Percentiles rank a stretch among this genome's conserved stretches.
Evolutionary conservation across 2,113 vertebrate genomes (phyloP).

Genomic region (Pluvialis apricaria): DNA sequence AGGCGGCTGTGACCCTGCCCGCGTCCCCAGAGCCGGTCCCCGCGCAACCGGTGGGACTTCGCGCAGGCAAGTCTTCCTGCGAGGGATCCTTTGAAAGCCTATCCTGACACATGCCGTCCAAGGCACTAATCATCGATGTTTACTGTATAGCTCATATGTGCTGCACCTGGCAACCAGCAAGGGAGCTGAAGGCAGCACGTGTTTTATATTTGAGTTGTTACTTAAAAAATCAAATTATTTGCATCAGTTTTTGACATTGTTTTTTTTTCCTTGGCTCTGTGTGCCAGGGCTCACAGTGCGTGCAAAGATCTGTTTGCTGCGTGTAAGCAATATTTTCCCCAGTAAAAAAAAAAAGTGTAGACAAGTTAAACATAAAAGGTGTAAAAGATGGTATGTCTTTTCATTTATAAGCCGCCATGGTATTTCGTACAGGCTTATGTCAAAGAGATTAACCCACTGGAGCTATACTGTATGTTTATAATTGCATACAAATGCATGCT

Average conservation of each 20-base stretch:
- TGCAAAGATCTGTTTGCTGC: constrained; percentile 64
- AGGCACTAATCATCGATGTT: constrained; percentile 63
- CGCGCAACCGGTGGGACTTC: not conserved
- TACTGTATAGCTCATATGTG: constrained; percentile 59
- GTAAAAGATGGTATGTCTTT: constrained; percentile 58
- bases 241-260: constrained; percentile 67
- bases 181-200: constrained; percentile 64
- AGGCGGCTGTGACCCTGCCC: not conserved
- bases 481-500: constrained; percentile 60
- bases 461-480: constrained; percentile 34
- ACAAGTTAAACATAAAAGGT: constrained; percentile 66
- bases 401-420: not conserved
- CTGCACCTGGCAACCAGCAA: constrained; percentile 60
- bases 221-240: constrained; percentile 66
- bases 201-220: constrained; percentile 65
- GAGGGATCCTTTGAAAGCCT: not conserved
- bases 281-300: constrained; percentile 57
- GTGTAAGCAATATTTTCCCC: constrained; percentile 57
- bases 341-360: constrained; percentile 49
- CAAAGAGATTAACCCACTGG: constrained; percentile 58
- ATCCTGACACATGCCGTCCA: constrained; percentile 58
- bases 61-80: not conserved
- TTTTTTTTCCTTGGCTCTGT: constrained; percentile 58
- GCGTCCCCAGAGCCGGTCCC: not conserved
- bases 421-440: constrained; percentile 50